Percentiles rank a stretch among this genome's conserved stretches.
phyloP scores from a whole-genome alignment of 2,797 vertebrate genomes.

The Picus viridis region DNA sequence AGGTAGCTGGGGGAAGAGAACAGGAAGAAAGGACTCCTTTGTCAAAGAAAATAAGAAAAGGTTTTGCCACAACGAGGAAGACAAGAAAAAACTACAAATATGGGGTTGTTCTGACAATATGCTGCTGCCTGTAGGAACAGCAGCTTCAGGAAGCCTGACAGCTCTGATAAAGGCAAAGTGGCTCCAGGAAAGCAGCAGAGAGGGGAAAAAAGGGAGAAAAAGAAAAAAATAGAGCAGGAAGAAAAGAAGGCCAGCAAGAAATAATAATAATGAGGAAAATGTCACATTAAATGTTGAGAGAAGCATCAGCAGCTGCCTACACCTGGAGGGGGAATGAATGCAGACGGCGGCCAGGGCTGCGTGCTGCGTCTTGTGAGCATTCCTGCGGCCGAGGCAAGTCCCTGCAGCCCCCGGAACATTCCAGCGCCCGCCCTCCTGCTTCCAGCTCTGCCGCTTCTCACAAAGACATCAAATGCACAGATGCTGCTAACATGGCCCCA shows the following conservation, averaged over 20 bases:
- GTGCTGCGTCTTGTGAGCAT: conserved; percentile 87
- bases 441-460: not conserved
- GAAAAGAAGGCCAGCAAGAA: conserved; percentile 48
- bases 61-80: not conserved
- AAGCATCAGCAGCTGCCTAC: conserved; percentile 67
- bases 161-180: not conserved
- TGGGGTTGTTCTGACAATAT: not conserved
- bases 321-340: conserved; percentile 45
- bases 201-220: not conserved
- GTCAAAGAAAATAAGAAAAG: not conserved
- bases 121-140: not conserved
- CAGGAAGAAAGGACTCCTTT: not conserved
- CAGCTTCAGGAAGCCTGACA: not conserved
- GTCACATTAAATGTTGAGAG: conserved; percentile 69
- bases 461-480: not conserved
- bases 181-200: not conserved
- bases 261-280: conserved; percentile 71
- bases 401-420: conserved; percentile 83
- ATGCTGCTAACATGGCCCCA: not conserved
- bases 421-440: not conserved
- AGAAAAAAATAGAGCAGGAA: not conserved
- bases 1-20: conserved; percentile 26
- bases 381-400: conserved; percentile 83
- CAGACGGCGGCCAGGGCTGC: conserved; percentile 75
- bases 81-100: not conserved